A percentile compares a stretch with the other conserved stretches of the same genome.
These are phyloP conservation scores for Musca vetustissima DNA, from an alignment of 1,140 invertebrate species.

Conservation along the genomic window DNA sequence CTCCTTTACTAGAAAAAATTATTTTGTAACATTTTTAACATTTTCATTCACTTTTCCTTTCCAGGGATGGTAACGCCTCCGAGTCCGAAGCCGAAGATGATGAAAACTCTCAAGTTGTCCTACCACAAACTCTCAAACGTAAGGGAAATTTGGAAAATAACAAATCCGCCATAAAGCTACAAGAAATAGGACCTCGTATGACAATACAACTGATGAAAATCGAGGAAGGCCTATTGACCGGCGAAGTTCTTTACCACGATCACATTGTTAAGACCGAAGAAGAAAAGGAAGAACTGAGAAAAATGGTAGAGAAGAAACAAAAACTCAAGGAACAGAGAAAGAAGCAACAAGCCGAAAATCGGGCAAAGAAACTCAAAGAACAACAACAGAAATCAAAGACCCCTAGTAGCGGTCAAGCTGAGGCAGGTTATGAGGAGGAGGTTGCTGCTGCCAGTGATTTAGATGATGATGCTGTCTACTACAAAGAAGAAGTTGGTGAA, in stretches of 20 bases:
- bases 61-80: constrained; percentile 74
- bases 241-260: constrained; percentile 88
- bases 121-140: constrained; percentile 76
- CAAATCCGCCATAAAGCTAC: constrained; percentile 81
- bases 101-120: constrained; percentile 67
- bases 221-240: constrained; percentile 89
- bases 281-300: constrained; percentile 72
- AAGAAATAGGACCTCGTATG: constrained; percentile 84
- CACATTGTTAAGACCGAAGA: constrained; percentile 83
- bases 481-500: constrained; percentile 80
- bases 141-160: constrained; percentile 77
- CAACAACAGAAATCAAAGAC: constrained; percentile 57
- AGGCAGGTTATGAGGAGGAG: constrained; percentile 56
- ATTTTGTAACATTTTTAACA: no score
- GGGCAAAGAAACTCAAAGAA: constrained; percentile 67
- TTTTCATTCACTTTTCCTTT: neutral
- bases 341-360: constrained; percentile 75
- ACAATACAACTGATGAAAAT: constrained; percentile 89
- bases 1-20: no score
- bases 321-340: constrained; percentile 77
- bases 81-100: constrained; percentile 95
- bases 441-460: constrained; percentile 61
- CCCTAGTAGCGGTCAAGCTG: constrained; percentile 57
- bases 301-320: constrained; percentile 69
- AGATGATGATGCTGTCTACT: constrained; percentile 81